These are phyloP conservation scores for Endotricha flammealis DNA, from an alignment of 2,888 invertebrate genomes.

Conservation along the genomic window DNA sequence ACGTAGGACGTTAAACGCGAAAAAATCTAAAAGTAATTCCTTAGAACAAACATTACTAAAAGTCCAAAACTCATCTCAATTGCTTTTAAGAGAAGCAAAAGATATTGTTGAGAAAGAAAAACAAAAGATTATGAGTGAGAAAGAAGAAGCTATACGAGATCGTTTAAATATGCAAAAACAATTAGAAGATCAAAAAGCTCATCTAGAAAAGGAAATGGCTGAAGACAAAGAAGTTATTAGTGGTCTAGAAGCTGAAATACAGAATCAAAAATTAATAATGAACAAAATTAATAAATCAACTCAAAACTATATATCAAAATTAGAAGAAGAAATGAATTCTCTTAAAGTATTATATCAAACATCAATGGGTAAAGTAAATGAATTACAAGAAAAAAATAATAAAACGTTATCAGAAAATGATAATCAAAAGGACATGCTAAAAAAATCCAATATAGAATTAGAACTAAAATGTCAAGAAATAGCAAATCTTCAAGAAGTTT, in stretches of 20 bases:
- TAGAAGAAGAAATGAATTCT: slow-evolving; percentile 45
- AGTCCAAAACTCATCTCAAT: slow-evolving; percentile 57
- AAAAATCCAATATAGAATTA: slow-evolving; percentile 31
- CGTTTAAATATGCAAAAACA: slow-evolving; percentile 44
- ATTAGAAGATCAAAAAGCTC: slow-evolving; percentile 39
- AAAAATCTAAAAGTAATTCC: slow-evolving; percentile 34
- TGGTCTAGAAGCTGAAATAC: slow-evolving; percentile 51
- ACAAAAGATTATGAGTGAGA: slow-evolving; percentile 56
- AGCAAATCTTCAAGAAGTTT: slow-evolving; percentile 29
- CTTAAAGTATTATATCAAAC: slow-evolving; percentile 44
- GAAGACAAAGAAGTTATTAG: slow-evolving; percentile 43
- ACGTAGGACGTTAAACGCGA: slow-evolving; percentile 38
- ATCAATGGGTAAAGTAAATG: slow-evolving; percentile 32
- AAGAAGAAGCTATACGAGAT: slow-evolving; percentile 55
- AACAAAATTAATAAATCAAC: slow-evolving; percentile 48
- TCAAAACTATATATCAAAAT: slow-evolving; percentile 42
- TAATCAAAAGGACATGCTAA: slow-evolving; percentile 25
- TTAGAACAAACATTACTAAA: slow-evolving; percentile 52
- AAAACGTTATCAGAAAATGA: slow-evolving; percentile 30
- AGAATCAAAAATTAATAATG: slow-evolving; percentile 54
- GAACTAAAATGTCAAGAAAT: slow-evolving; percentile 42
- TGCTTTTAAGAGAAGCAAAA: slow-evolving; percentile 58
- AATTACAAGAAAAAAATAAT: slow-evolving; percentile 41
- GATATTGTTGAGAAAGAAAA: slow-evolving; percentile 60
- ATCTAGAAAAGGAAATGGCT: slow-evolving; percentile 42